These are phyloP conservation scores for Hypothenemus hampei DNA, from an alignment of 1,140 invertebrate species.

Conservation along the genomic window DNA sequence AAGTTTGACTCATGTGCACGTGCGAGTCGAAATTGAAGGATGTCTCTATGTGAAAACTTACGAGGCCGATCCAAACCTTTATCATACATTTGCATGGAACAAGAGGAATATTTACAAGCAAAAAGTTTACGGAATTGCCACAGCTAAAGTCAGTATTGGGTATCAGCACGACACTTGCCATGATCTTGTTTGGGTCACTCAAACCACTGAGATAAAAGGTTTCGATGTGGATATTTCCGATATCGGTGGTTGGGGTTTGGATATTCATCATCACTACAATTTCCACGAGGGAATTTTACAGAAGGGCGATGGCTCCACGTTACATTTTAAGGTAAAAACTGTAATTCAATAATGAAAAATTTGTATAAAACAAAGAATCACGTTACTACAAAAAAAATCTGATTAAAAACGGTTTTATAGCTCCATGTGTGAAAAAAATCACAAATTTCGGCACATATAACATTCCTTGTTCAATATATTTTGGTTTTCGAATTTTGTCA, in stretches of 20 bases:
- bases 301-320: slow-evolving; percentile 90
- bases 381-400: too few species aligned
- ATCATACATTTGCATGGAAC: slow-evolving; percentile 95
- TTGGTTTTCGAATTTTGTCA: too few species aligned
- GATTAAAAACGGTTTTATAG: too few species aligned
- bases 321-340: slow-evolving; percentile 66
- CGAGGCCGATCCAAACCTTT: slow-evolving; percentile 91
- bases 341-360: neutral
- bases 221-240: slow-evolving; percentile 96
- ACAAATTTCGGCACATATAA: too few species aligned
- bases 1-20: slow-evolving; percentile 79
- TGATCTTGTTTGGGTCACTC: slow-evolving; percentile 87
- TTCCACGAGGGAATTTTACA: slow-evolving; percentile 95
- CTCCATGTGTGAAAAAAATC: too few species aligned
- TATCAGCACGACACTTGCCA: slow-evolving; percentile 89
- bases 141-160: slow-evolving; percentile 78
- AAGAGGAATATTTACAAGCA: slow-evolving; percentile 96
- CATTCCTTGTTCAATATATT: too few species aligned
- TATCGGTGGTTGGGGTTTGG: slow-evolving; percentile 94
- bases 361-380: too few species aligned
- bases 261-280: slow-evolving; percentile 98
- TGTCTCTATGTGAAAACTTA: slow-evolving; percentile 86
- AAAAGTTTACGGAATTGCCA: slow-evolving; percentile 86
- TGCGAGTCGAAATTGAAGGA: slow-evolving; percentile 64
- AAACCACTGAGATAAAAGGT: slow-evolving; percentile 89